Percentiles rank a stretch among this genome's conserved stretches.
Conservation (phyloP, 2,113 vertebrate species). For the Saccopteryx bilineata region DNA sequence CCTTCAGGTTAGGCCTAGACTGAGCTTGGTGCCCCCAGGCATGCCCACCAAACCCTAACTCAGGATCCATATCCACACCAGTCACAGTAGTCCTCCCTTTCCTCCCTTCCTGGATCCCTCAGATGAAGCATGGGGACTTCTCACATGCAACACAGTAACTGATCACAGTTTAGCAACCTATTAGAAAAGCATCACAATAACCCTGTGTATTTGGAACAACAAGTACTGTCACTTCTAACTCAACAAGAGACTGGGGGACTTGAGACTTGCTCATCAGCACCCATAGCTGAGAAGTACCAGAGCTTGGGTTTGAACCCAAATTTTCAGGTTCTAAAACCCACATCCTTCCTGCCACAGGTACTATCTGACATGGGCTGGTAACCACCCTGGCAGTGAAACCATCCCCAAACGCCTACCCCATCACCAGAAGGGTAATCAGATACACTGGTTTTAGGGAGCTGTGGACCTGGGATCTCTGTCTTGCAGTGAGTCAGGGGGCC, state of each 20-base stretch:
- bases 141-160: neutral
- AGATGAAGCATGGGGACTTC: neutral
- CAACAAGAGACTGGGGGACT: neutral
- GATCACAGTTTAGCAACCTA: neutral
- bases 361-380: neutral
- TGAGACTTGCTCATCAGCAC: neutral
- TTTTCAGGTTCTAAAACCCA: neutral
- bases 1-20: neutral
- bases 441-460: neutral
- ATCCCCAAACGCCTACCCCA: neutral
- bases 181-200: neutral
- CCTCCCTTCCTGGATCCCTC: neutral
- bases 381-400: neutral
- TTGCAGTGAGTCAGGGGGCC: neutral
- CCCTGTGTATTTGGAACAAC: neutral
- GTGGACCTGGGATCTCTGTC: neutral
- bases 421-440: neutral
- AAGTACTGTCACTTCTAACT: neutral
- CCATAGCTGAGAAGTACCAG: neutral
- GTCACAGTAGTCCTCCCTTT: neutral
- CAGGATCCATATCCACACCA: neutral
- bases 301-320: neutral
- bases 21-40: neutral
- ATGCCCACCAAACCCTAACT: neutral
- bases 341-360: neutral